A percentile compares a stretch with the other conserved stretches of the same genome.
These are phyloP conservation scores for Himalopsyche anomala DNA, from an alignment of 2,888 invertebrate genomes.

Conservation along the genomic window DNA sequence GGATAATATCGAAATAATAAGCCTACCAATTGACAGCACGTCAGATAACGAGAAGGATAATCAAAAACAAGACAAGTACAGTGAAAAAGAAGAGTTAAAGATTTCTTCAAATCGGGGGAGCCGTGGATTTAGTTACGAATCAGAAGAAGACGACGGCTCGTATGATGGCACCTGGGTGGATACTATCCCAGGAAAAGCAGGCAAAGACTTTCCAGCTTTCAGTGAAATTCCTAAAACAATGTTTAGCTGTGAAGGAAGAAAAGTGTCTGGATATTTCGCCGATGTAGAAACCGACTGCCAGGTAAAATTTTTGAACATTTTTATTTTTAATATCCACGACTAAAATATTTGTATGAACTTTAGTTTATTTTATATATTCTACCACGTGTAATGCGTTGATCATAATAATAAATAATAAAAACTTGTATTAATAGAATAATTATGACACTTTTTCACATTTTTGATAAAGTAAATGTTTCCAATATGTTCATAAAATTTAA, in stretches of 20 bases:
- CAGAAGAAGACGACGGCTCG: conserved; percentile 59
- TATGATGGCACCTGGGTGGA: conserved; percentile 67
- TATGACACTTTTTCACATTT: too few relatives aligned
- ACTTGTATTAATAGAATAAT: too few relatives aligned
- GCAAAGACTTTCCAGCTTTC: conserved; percentile 72
- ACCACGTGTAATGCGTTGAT: too few relatives aligned
- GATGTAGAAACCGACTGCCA: conserved; percentile 74
- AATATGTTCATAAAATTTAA: too few relatives aligned
- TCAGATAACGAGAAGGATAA: background rate
- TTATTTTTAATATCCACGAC: background rate
- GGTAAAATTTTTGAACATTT: conserved; percentile 67
- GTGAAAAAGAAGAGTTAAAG: background rate
- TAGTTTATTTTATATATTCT: too few relatives aligned
- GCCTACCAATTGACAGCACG: background rate
- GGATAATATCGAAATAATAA: background rate
- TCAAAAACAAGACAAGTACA: background rate
- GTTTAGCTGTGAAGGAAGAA: conserved; percentile 72
- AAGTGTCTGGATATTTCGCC: conserved; percentile 73
- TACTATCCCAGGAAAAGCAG: conserved; percentile 72
- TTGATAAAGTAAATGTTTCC: too few relatives aligned
- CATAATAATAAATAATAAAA: too few relatives aligned
- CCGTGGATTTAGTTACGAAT: conserved; percentile 45
- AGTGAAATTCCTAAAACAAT: conserved; percentile 71
- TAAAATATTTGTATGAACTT: too few relatives aligned
- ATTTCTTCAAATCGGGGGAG: background rate